Base-by-base conservation (phyloP, 2,888 invertebrate genomes). In the Holacanthella duospinosa region DNA sequence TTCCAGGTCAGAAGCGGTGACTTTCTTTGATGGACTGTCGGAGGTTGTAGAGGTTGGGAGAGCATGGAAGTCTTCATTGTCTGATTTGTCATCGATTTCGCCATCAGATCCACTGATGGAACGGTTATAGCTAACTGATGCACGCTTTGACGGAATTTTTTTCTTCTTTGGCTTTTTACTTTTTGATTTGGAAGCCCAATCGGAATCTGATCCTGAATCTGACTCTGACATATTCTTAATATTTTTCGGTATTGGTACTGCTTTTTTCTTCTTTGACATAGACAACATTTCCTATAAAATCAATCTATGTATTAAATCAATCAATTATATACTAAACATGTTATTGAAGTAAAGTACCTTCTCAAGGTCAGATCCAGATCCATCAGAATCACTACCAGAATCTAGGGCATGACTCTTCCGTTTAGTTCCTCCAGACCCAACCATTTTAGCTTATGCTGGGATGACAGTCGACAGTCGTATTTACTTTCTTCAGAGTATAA, bases 381-480 rank as follows among this genome's bases (percentile, higher is more conserved):
- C 86, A 77, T 87, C 87, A 66, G 77, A 78, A 77, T 88, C 89
- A 64, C 86, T 86, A 77, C 89, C 88, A 26, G 89, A 88, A 77
- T 90, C 89, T 73, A 89, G 86, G 12, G 48, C 48, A 48, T 48
- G 6, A 77, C 86, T 88, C 78, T 89, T 89, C 72, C 90, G 82
- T 80, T 64, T 62, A 6, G 25, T 55, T 19, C 55, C 26, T 55
- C 55, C 26, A 43, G 44, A 21, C 21, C 43, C 27, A 43, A 43
- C 44, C 48, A 48, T 48, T 21, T n/a, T 48, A 21, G 4, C 48
- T 16, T 36, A n/a, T n/a, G n/a, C n/a, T n/a, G n/a, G n/a, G n/a
- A n/a, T n/a, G n/a, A n/a, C n/a, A n/a, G n/a, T n/a, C n/a, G n/a
- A 12, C 36, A 36, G 16, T 16, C 6, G 6, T 36, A 12, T 16